These are phyloP conservation scores for Leiothrix lutea DNA, from an alignment of 2,113 vertebrate genomes.

Conservation along the genomic window DNA sequence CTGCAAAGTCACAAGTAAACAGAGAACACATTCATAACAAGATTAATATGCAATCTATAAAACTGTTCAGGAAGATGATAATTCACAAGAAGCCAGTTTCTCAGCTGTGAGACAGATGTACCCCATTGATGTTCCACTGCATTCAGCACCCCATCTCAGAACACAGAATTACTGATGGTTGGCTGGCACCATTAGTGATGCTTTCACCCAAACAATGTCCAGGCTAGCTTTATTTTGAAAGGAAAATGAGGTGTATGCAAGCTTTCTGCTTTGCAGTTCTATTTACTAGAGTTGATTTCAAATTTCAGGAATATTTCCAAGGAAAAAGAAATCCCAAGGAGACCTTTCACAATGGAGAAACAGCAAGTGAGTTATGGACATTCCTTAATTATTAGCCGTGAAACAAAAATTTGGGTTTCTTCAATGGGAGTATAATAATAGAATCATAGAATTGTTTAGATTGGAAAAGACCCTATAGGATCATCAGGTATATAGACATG, in stretches of 20 bases:
- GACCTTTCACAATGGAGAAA: not conserved
- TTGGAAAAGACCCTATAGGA: not conserved
- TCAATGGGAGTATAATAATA: not conserved
- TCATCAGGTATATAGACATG: not conserved
- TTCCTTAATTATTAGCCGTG: not conserved
- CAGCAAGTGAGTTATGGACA: not conserved
- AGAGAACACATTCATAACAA: not conserved
- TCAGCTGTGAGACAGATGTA: not conserved
- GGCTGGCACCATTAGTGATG: not conserved
- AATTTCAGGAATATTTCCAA: not conserved
- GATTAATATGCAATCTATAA: not conserved
- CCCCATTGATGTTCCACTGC: fast-evolving
- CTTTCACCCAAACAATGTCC: not conserved
- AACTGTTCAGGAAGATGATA: not conserved
- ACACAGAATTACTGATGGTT: not conserved
- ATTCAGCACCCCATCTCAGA: not conserved
- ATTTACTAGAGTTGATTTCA: not conserved
- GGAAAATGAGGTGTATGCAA: not conserved
- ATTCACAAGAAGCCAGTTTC: not conserved
- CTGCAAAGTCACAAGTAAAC: not conserved
- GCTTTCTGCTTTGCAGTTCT: not conserved
- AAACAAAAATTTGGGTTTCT: not conserved
- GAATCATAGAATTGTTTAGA: not conserved
- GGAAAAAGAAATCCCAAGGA: not conserved
- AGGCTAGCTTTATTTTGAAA: not conserved